Conservation (phyloP, 2,888 invertebrate genomes). For the Epistrophe eligans region DNA sequence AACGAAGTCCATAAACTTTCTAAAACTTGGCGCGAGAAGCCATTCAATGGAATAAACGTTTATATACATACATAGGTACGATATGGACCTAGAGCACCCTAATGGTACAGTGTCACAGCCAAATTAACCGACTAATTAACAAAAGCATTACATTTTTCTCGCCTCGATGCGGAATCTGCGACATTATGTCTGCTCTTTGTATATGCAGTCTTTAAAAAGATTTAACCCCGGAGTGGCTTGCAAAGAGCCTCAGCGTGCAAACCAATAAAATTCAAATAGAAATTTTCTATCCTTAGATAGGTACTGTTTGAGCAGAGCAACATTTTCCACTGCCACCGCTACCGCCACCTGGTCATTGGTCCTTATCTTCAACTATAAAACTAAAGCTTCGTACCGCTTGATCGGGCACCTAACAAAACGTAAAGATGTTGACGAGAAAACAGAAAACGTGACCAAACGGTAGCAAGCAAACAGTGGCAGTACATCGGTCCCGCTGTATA, state of each 20-base stretch:
- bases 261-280: conserved; percentile 74
- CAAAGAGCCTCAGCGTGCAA: conserved; percentile 27
- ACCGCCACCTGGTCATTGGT: conserved; percentile 69
- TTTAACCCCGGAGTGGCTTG: conserved; percentile 2
- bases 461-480: conserved; percentile 72
- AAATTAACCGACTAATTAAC: conserved; percentile 76
- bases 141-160: conserved; percentile 73
- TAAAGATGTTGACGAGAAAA: conserved; percentile 74
- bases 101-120: conserved; percentile 15
- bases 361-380: conserved; percentile 55
- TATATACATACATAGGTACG: background rate
- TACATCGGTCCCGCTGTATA: conserved; percentile 72
- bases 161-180: conserved; percentile 64
- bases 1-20: conserved; percentile 72
- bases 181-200: conserved; percentile 25
- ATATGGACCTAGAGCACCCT: background rate
- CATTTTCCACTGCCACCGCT: background rate
- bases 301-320: background rate
- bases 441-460: conserved; percentile 76
- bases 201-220: background rate
- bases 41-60: conserved; percentile 1
- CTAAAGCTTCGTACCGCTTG: conserved; percentile 63
- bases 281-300: conserved; percentile 52
- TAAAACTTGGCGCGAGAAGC: conserved; percentile 49
- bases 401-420: conserved; percentile 75